A percentile compares a stretch with the other conserved stretches of the same genome.
Evolutionary conservation across 2,797 vertebrate genomes (phyloP).

Genomic region (Leptatherina wallacei): DNA sequence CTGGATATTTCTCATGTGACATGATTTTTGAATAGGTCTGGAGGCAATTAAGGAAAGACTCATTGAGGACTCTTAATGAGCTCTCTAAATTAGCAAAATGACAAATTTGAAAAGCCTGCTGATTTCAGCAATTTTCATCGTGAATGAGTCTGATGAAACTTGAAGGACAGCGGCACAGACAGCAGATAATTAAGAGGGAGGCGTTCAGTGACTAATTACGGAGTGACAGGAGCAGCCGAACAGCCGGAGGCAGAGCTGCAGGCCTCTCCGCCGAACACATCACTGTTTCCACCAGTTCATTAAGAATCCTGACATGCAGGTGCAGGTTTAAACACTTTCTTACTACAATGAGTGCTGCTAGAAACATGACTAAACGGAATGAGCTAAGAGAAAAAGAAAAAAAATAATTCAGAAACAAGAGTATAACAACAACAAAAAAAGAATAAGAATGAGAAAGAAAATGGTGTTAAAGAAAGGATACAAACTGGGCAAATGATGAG

Average conservation of each 20-base stretch:
- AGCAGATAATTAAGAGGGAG: constrained; percentile 68
- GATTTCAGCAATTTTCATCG: constrained; percentile 61
- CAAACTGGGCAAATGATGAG: not conserved
- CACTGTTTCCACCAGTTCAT: constrained; percentile 20
- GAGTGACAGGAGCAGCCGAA: constrained; percentile 36
- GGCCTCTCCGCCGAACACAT: constrained; percentile 20
- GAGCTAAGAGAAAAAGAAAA: too few relatives aligned
- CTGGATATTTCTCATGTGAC: not conserved
- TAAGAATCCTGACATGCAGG: not conserved
- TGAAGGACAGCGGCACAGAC: constrained; percentile 58
- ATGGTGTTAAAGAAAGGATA: too few relatives aligned
- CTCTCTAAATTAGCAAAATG: constrained; percentile 29
- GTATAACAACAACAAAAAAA: not conserved
- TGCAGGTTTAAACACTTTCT: not conserved
- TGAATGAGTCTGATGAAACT: constrained; percentile 65
- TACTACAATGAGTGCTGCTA: not conserved
- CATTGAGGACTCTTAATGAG: constrained; percentile 18
- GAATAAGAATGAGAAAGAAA: not conserved
- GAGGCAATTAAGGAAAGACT: not conserved
- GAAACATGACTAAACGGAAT: not conserved
- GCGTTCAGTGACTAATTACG: constrained; percentile 65
- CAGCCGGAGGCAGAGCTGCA: constrained; percentile 37
- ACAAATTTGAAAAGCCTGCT: constrained; percentile 54
- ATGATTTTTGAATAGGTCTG: not conserved
- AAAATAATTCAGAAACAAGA: too few relatives aligned